Base-by-base conservation (phyloP, 92 coral and sea anemone species). In the Micromussa lordhowensis region DNA sequence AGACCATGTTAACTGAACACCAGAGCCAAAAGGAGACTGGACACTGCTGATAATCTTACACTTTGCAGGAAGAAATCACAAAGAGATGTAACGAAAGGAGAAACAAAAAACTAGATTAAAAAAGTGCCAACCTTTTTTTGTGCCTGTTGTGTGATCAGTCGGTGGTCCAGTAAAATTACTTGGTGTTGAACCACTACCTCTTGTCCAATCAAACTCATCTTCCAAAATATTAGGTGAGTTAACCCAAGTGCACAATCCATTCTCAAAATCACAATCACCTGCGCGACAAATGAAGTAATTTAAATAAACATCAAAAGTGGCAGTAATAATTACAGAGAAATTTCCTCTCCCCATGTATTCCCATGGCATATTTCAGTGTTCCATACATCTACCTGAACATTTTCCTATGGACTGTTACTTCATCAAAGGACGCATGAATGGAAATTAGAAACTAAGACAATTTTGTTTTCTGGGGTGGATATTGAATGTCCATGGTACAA, bases 231-330 rank as follows among this genome's bases (percentile, higher is more conserved):
- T 91, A n/a, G 89, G 83, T 26, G 96, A 91, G 90, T 97, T 97
- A 48, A 89, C 78, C 99, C 99, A 97, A 22, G 99, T 95, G 85
- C 99, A 97, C 58, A 82, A 81, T 28, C 99, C 99, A 24, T 83
- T 93, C 87, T 97, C 99, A 85, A 97, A 97, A 79, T 91, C 93
- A 64, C 99, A 97, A 82, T 97, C 98, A 89, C 99, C 98, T 95
- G 54, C 5, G 53, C 30, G 64, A 63, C 21, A 76, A 77, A 77
- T 30, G 48, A 32, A 15, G 26, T 21, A 49, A 57, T 29, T 51
- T 64, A 59, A 18, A 19, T 18, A 2, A 17, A 59, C 26, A 59
- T 59, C 8, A 14, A 54, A 14, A 19, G 21, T 13, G 59, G 14
- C 59, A 2, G 17, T 3, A 53, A 36, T 36, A 36, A 36, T 36